Percentiles rank a stretch among this genome's conserved stretches.
phyloP scores from a whole-genome alignment of 2,888 invertebrate species.

The Petrolisthes cinctipes region DNA sequence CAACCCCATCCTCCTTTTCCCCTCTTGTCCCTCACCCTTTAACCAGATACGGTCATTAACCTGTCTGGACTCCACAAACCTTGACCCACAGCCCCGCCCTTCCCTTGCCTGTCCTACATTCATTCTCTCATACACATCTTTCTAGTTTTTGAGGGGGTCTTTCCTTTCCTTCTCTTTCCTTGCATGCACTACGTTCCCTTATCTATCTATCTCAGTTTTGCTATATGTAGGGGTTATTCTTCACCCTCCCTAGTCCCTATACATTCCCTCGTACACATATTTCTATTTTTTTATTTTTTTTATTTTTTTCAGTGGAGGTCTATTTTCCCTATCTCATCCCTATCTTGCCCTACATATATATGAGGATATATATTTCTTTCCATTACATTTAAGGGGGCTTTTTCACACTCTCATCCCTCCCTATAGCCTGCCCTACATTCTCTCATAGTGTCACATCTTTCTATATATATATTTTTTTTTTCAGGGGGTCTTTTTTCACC shows the following conservation, averaged over 20 bases:
- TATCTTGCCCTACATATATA: too few relatives aligned
- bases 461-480: background rate
- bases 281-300: background rate
- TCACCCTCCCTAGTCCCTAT: background rate
- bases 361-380: too few relatives aligned
- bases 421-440: background rate
- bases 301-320: background rate
- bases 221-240: background rate
- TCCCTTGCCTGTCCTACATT: background rate
- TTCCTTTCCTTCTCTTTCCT: background rate
- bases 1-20: background rate
- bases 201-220: background rate
- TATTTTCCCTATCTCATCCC: too few relatives aligned
- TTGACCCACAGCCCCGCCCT: background rate
- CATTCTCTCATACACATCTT: background rate
- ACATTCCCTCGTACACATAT: background rate
- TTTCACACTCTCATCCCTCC: background rate
- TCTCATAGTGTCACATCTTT: background rate
- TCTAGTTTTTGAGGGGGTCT: background rate
- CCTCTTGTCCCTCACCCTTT: background rate
- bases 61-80: background rate
- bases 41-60: background rate
- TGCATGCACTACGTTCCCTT: background rate
- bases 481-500: background rate
- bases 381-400: background rate